Percentiles rank a stretch among this genome's conserved stretches.
Evolutionary conservation across 2,888 invertebrate species (phyloP).

Genomic region (Axea sp.): DNA sequence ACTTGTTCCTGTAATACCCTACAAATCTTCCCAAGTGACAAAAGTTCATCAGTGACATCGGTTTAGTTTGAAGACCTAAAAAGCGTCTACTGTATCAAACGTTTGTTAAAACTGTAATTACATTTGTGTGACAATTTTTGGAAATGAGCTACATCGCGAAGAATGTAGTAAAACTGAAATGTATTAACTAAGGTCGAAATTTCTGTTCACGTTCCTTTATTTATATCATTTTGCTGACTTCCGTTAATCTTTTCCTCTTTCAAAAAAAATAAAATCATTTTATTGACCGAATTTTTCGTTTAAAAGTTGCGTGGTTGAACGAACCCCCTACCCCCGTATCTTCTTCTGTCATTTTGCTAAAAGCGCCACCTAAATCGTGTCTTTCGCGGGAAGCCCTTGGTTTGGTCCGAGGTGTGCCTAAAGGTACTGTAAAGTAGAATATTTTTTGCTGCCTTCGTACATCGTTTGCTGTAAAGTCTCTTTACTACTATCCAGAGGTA

Average conservation of each 20-base stretch:
- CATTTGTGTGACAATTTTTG: not conserved
- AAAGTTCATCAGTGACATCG: slow-evolving; percentile 39
- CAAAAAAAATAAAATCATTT: not conserved
- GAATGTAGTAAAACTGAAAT: slow-evolving; percentile 8
- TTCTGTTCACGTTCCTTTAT: too few species aligned
- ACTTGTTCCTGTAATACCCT: slow-evolving; percentile 72
- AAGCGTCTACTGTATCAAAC: slow-evolving; percentile 6
- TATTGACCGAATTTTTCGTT: not conserved
- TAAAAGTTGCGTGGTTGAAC: slow-evolving; percentile 51
- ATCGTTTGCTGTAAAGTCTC: slow-evolving; percentile 74
- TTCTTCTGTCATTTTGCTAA: slow-evolving; percentile 53
- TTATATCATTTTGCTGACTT: too few species aligned
- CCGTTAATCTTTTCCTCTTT: too few species aligned
- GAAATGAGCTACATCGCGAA: slow-evolving; percentile 15
- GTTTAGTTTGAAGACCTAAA: slow-evolving; percentile 40
- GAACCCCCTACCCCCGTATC: slow-evolving; percentile 60
- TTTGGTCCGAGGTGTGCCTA: slow-evolving; percentile 77
- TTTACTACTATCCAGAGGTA: slow-evolving; percentile 64
- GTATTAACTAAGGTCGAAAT: not conserved
- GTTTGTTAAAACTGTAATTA: slow-evolving; percentile 2
- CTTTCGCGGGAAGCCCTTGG: slow-evolving; percentile 65
- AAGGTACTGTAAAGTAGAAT: slow-evolving; percentile 77
- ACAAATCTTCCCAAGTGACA: slow-evolving; percentile 63
- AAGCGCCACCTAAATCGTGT: slow-evolving; percentile 64
- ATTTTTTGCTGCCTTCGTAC: slow-evolving; percentile 60